Evolutionary conservation across 2,113 vertebrate genomes (phyloP), one percentile per base, ranked within the genome.

Genomic region (Eulemur macaco): DNA sequence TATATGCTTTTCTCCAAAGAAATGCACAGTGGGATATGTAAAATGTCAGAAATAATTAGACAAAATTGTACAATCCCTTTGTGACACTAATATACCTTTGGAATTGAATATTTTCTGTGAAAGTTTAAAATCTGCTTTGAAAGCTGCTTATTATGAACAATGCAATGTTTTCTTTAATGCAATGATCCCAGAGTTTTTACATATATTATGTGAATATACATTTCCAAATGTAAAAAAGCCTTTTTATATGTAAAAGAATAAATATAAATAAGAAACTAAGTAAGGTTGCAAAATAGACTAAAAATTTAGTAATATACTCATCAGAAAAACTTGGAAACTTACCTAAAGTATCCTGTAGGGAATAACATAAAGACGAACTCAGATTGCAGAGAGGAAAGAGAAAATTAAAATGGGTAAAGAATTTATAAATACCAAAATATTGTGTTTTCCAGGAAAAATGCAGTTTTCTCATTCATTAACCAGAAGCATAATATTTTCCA

Each of bases 41-140:
- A 97, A 97, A 97, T 98, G 87, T 98, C 97, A 98, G 58, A 94
- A 98, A 98, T 98, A 98, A 98, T 98, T 98, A 97, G 89, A 93
- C 85, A 94, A 97, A 98, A 94, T 91, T 81, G 9, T 96, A 84
- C 93, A 90, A 97, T 94, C 92, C 96, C 89, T 91, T 90, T 97
- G 92, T 96, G 96, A 97, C 83, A 97, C 68, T 96, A 60, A 94
- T 92, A 76, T 71, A 84, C 80, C 83, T 76, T 91, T 96, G 73
- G 91, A 98, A 81, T 68, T 89, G 64, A 97, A 86, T 73, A 1
- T 96, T 98, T 97, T 50, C 96, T 91, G 9, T 95, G 66, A 97
- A 96, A 50, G 47, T 93, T 97, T 97, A 96, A 97, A 96, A 86
- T 60, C 73, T 96, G 85, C 10, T 95, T 96, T 97, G 93, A 97